A percentile compares a stretch with the other conserved stretches of the same genome.
Conservation (phyloP, 1,140 invertebrate genomes). For the Drosophila guanche region DNA sequence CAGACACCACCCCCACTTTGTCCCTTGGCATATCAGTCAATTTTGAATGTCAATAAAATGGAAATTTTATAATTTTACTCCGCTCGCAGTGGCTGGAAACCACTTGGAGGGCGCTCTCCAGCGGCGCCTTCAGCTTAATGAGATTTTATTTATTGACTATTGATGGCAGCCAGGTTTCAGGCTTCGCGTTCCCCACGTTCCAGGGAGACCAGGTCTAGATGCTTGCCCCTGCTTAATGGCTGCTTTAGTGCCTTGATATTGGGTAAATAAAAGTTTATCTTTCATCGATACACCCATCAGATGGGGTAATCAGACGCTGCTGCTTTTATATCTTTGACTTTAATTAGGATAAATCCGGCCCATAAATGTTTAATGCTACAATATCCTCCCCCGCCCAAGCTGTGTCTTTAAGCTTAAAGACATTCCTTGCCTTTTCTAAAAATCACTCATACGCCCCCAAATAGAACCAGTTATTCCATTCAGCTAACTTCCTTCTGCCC, state of each 20-base stretch:
- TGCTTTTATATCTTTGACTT: too few relatives aligned
- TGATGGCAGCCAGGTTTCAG: slow-evolving; percentile 42
- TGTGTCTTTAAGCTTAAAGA: too few relatives aligned
- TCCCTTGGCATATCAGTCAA: slow-evolving; percentile 66
- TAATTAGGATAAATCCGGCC: too few relatives aligned
- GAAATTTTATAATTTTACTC: slow-evolving; percentile 79
- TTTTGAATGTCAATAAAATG: slow-evolving; percentile 79
- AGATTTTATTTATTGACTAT: slow-evolving; percentile 78
- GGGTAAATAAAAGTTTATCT: slow-evolving; percentile 36
- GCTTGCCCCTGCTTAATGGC: slow-evolving; percentile 41
- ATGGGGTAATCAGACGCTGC: not conserved
- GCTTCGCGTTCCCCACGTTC: too few relatives aligned
- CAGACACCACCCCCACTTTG: slow-evolving; percentile 24
- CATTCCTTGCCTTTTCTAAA: too few relatives aligned
- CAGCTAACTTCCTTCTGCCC: too few relatives aligned
- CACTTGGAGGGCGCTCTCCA: slow-evolving; percentile 31
- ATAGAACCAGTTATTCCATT: too few relatives aligned
- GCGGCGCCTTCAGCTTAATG: slow-evolving; percentile 69
- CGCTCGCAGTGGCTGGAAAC: slow-evolving; percentile 8
- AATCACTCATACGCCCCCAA: too few relatives aligned
- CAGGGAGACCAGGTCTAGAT: not conserved
- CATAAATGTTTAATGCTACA: too few relatives aligned
- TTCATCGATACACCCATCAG: slow-evolving; percentile 10
- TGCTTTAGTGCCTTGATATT: slow-evolving; percentile 39
- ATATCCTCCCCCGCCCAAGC: too few relatives aligned